A percentile compares a stretch with the other conserved stretches of the same genome.
Evolutionary conservation across 2,113 vertebrate species (phyloP).

Genomic region (Arvicanthis niloticus): DNA sequence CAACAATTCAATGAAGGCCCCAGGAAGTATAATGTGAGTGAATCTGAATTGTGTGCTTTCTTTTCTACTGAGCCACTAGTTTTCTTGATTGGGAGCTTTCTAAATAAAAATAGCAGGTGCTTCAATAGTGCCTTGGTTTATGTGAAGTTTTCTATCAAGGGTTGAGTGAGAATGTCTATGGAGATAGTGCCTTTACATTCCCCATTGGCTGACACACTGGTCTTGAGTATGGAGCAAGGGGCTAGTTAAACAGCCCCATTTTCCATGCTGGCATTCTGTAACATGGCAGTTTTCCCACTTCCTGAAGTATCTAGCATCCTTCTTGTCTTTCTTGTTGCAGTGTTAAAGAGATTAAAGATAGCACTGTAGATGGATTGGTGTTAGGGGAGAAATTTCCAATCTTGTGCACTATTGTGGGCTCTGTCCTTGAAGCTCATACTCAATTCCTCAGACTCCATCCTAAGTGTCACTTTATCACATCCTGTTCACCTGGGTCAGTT

Average conservation of each 20-base stretch:
- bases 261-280: neutral
- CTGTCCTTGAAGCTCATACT: conserved; percentile 20
- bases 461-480: conserved; percentile 30
- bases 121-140: neutral
- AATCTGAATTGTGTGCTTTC: conserved; percentile 41
- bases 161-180: neutral
- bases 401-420: neutral
- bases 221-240: neutral
- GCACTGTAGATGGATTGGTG: neutral
- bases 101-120: conserved; percentile 61
- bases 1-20: neutral
- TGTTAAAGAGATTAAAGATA: conserved; percentile 51
- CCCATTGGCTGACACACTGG: conserved; percentile 25
- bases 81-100: conserved; percentile 62
- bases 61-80: conserved; percentile 48
- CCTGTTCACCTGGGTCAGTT: conserved; percentile 19
- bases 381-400: neutral
- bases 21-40: neutral
- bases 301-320: neutral
- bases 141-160: conserved; percentile 24
- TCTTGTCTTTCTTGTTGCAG: neutral
- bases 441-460: neutral
- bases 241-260: conserved; percentile 35
- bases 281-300: conserved; percentile 1
- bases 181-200: neutral